Evolutionary conservation across 1,140 invertebrate genomes (phyloP).

Genomic region (Vollenhovia emeryi): DNA sequence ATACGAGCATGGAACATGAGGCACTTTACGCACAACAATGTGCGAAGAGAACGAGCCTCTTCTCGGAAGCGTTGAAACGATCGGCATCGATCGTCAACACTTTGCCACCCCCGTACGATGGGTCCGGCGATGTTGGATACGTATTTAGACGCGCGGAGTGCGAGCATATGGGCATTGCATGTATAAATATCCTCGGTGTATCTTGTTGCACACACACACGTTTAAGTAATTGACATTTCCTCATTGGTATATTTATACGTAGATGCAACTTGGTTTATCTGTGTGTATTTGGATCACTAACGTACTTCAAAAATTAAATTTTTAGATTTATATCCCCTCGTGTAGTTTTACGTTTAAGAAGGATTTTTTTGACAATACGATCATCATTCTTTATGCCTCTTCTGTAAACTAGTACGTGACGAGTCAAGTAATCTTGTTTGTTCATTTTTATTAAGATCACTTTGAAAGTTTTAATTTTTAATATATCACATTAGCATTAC

Average conservation of each 20-base stretch:
- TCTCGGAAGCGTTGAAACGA: conserved; percentile 50
- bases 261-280: conserved; percentile 20
- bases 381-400: not conserved
- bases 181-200: conserved; percentile 51
- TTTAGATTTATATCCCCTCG: not conserved
- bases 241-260: conserved; percentile 48
- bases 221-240: conserved; percentile 57
- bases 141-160: conserved; percentile 45
- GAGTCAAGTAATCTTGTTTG: not conserved
- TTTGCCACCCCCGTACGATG: conserved; percentile 29
- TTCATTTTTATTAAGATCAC: not conserved
- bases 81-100: conserved; percentile 53
- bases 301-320: conserved; percentile 1
- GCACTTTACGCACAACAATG: conserved; percentile 64
- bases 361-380: not conserved
- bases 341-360: not conserved
- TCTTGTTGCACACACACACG: conserved; percentile 44
- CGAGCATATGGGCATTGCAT: conserved; percentile 21
- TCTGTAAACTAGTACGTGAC: not conserved
- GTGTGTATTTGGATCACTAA: conserved; percentile 14
- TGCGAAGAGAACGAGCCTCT: conserved; percentile 44
- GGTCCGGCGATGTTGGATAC: conserved; percentile 8
- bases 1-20: conserved; percentile 15
- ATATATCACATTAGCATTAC: not conserved
- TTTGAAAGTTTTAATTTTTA: not conserved